Base-by-base conservation (phyloP, 2,797 vertebrate genomes). In the Danio jaintianensis region DNA sequence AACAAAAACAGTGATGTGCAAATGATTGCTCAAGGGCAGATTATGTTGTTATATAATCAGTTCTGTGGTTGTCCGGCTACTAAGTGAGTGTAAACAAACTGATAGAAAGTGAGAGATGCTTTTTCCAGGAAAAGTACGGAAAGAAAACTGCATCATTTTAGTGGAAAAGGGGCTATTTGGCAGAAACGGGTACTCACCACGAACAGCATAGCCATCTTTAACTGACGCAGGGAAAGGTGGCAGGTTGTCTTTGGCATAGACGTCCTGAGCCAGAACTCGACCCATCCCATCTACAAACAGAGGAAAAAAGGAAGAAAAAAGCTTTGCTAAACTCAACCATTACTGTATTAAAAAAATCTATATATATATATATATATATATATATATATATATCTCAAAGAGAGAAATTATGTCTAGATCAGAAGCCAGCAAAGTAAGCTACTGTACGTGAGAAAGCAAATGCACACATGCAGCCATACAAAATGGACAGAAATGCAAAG, bases 221-320 rank as follows among this genome's bases (percentile, higher is more conserved):
- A 99, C 96, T 5, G 97, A 99, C 73, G 98, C 98, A 56, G 98
- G 97, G 84, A 99, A 99, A 0, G 97, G 98, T 81, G 98, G 97
- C 85, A 99, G 92, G 91, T 98, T 99, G 93, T 99, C 97, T 96
- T 98, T 99, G 94, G 98, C 97, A 89, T 98, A 99, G 87, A 99
- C 97, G 85, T 99, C 98, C 95, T 99, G 97, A 91, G 98, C 96
- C 84, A 99, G 95, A 82, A 99, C 98, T 88, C 98, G 94, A 81
- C 97, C 97, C 96, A 99, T 97, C 88, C 98, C 97, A 87, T 98
- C 98, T 99, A 86, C 55, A 78, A 22, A 81, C 18, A 76, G 74
- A 69, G 45, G 88, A 58, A 81, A 81, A 29, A 10, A 15, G 7
- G 59, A n/a, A 42, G 13, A 66, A 7, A 71, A 16, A n/a, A 66